Conservation (phyloP, 1,140 invertebrate genomes). For the Nymphalis io region DNA sequence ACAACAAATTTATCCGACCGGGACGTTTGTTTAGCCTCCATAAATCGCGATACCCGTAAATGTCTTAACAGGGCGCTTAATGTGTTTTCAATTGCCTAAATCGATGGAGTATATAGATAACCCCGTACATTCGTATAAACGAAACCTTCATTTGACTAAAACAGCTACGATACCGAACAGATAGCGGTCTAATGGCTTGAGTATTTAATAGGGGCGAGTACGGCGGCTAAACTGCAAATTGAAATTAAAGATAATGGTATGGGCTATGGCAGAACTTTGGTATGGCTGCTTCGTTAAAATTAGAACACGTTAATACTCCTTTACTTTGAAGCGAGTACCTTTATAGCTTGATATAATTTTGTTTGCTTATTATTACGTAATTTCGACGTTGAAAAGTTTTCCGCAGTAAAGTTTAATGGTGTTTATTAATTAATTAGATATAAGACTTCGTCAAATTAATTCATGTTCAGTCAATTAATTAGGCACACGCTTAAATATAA, state of each 20-base stretch:
- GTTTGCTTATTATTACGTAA: constrained; percentile 10
- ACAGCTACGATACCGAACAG: constrained; percentile 4
- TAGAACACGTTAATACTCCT: constrained; percentile 2
- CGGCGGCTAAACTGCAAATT: constrained; percentile 23
- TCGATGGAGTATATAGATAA: constrained; percentile 59
- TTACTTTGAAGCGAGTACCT: background rate
- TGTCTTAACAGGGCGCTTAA: constrained; percentile 54
- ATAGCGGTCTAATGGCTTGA: constrained; percentile 27
- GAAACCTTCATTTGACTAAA: background rate
- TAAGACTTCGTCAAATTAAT: constrained; percentile 6
- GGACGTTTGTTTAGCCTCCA: constrained; percentile 31
- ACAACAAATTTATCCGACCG: constrained; percentile 5
- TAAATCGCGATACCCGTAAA: constrained; percentile 59
- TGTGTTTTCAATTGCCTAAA: constrained; percentile 64
- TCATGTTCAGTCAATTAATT: background rate
- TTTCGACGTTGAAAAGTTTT: constrained; percentile 4
- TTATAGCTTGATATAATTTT: background rate
- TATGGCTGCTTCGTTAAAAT: constrained; percentile 6
- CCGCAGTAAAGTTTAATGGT: background rate
- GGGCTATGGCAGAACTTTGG: background rate
- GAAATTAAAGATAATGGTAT: constrained; percentile 24
- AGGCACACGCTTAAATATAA: background rate
- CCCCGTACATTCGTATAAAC: constrained; percentile 16
- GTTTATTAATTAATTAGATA: constrained; percentile 8
- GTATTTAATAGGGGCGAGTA: constrained; percentile 33